A percentile compares a stretch with the other conserved stretches of the same genome.
Conservation (phyloP, 2,797 vertebrate species). For the Typhlichthys eigenmanni region DNA sequence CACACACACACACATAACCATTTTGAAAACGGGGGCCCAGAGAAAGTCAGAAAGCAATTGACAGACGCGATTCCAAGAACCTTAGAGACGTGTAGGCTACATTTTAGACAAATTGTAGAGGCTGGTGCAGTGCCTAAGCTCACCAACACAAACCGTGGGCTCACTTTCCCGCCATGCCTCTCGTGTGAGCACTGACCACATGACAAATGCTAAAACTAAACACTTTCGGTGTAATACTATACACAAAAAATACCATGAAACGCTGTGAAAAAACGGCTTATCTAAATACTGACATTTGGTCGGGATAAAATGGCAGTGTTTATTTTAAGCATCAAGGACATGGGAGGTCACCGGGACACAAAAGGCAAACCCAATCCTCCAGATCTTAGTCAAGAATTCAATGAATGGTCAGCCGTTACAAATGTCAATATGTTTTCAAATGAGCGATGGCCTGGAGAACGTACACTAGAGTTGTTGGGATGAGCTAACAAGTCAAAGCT, state of each 20-base stretch:
- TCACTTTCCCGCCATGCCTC: slow-evolving; percentile 28
- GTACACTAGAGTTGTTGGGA: slow-evolving; percentile 21
- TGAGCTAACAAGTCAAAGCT: slow-evolving; percentile 29
- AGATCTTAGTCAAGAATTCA: not conserved
- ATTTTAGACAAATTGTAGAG: slow-evolving; percentile 10
- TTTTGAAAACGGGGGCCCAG: not conserved
- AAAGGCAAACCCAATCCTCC: slow-evolving; percentile 27
- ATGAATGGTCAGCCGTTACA: not conserved
- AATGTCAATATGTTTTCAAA: slow-evolving; percentile 17
- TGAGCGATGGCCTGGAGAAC: slow-evolving; percentile 19
- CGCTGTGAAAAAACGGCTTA: slow-evolving; percentile 47
- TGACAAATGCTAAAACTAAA: slow-evolving; percentile 65
- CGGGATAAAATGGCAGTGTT: slow-evolving; percentile 36
- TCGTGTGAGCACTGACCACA: slow-evolving; percentile 69
- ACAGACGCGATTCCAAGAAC: slow-evolving; percentile 32
- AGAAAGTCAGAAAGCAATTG: slow-evolving; percentile 10
- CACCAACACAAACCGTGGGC: slow-evolving; percentile 12
- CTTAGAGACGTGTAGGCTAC: slow-evolving; percentile 16
- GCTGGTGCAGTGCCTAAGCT: slow-evolving; percentile 30
- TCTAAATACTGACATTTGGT: slow-evolving; percentile 57
- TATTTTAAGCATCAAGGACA: slow-evolving; percentile 46
- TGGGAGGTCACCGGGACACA: slow-evolving; percentile 41
- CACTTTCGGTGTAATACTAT: slow-evolving; percentile 54
- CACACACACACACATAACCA: slow-evolving; percentile 9
- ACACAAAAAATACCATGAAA: slow-evolving; percentile 53